Percentiles rank a stretch among this genome's conserved stretches.
These are phyloP conservation scores for Drosophila melanosoma DNA, from an alignment of 2,888 invertebrate genomes.

Conservation along the genomic window DNA sequence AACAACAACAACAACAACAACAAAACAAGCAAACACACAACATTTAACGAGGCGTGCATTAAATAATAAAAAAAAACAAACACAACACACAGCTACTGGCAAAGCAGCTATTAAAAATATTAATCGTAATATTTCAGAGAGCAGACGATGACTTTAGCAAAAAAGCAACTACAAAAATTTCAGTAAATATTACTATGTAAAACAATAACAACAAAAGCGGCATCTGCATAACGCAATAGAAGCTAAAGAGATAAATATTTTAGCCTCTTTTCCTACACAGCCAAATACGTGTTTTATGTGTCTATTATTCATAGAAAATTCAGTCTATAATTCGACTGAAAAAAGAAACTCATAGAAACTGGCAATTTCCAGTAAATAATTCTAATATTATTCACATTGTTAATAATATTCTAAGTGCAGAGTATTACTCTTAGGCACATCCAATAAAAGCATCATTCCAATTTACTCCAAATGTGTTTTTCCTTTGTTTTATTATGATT, in stretches of 20 bases:
- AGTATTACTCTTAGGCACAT: background rate
- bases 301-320: background rate
- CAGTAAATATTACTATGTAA: constrained; percentile 15
- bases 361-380: background rate
- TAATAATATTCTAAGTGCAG: background rate
- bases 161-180: constrained; percentile 17
- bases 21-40: constrained; percentile 30
- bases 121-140: constrained; percentile 70
- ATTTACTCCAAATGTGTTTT: background rate
- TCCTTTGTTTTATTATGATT: constrained; percentile 39
- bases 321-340: accelerated
- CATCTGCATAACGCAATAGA: constrained; percentile 75
- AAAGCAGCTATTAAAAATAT: constrained; percentile 64
- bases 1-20: constrained; percentile 21
- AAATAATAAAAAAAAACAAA: constrained; percentile 49
- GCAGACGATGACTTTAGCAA: constrained; percentile 29
- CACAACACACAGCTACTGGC: constrained; percentile 11
- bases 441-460: background rate
- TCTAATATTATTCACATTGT: background rate
- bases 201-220: constrained; percentile 46
- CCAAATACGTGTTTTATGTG: constrained; percentile 9
- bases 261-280: constrained; percentile 9
- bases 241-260: constrained; percentile 52
- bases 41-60: constrained; percentile 79
- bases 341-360: background rate